Evolutionary conservation across 2,888 invertebrate species (phyloP), one percentile per base, ranked within the genome.

Genomic region (Andricus curvator): DNA sequence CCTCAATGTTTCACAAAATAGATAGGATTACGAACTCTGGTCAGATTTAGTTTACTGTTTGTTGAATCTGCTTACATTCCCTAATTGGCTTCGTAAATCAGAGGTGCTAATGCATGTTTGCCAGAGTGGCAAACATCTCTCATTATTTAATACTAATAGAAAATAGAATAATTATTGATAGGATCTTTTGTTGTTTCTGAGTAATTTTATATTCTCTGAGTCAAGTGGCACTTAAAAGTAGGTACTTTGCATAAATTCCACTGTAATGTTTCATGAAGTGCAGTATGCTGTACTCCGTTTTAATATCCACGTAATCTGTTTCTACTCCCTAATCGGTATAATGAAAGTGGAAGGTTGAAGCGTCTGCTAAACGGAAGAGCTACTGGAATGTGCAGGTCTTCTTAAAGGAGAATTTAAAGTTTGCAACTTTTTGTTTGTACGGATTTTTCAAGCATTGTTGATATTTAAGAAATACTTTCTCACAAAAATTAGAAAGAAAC

Each of bases 331-430:
- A 70, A 70, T 51, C 51, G 70, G 70, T 70, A 48, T 68, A 68
- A 68, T 68, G 48, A 68, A 68, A 68, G 70, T 70, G 51, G 70
- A 51, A 70, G 51, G 70, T 51, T 70, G 70, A 48, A 70, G 70
- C 51, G 70, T 70, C 29, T 22, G 70, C 29, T 70, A 70, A 70
- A 51, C 20, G 70, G 20, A 29, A 51, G 48, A 51, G 51, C 48
- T 51, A n/a, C 3, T 29, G 25, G 48, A 44, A 48, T 70, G 20
- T 70, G 70, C 51, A 70, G 51, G 20, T 51, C 11, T 22, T 60
- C 22, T 13, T 60, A 22, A 22, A 60, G 13, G 60, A 60, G 60
- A n/a, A 11, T 2, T 51, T 0, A 20, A 70, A 70, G 51, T 44
- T 51, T 70, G 9, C 29, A 25, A 20, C 29, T 22, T 60, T 56